Evolutionary conservation across 1,140 invertebrate genomes (phyloP).

Genomic region (Drosophila murphyi): DNA sequence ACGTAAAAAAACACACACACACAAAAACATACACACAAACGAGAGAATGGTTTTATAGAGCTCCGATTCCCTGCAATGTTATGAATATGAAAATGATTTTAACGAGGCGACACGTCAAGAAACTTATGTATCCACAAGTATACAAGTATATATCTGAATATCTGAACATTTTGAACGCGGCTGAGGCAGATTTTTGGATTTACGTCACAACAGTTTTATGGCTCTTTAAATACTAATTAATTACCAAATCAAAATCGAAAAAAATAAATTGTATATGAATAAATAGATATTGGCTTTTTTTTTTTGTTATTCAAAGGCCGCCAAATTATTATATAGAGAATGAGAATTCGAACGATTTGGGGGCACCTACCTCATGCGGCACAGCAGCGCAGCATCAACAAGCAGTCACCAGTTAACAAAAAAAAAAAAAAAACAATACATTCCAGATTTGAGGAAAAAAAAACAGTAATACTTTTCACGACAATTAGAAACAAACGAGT

Average conservation of each 20-base stretch:
- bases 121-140: conserved; percentile 13
- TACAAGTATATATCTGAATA: conserved; percentile 4
- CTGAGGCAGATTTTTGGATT: conserved; percentile 37
- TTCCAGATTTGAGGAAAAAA: not conserved
- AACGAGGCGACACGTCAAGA: conserved; percentile 60
- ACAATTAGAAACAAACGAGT: not conserved
- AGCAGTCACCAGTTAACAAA: conserved; percentile 15
- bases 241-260: conserved; percentile 30
- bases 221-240: conserved; percentile 76
- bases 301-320: conserved; percentile 23
- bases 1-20: conserved; percentile 29
- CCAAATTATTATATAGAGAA: conserved; percentile 30
- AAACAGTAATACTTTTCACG: not conserved
- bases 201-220: conserved; percentile 77
- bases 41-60: conserved; percentile 24
- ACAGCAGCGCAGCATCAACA: conserved; percentile 33
- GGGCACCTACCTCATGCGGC: conserved; percentile 37
- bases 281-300: conserved; percentile 28
- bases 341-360: not conserved
- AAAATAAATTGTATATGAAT: conserved; percentile 4
- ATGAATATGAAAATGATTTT: conserved; percentile 72
- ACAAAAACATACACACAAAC: not conserved
- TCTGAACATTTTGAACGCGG: conserved; percentile 18
- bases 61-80: conserved; percentile 54
- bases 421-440: not conserved